Percentiles rank a stretch among this genome's conserved stretches.
Conservation (phyloP, 2,888 invertebrate species). For the Leptopilina drosophilae region DNA sequence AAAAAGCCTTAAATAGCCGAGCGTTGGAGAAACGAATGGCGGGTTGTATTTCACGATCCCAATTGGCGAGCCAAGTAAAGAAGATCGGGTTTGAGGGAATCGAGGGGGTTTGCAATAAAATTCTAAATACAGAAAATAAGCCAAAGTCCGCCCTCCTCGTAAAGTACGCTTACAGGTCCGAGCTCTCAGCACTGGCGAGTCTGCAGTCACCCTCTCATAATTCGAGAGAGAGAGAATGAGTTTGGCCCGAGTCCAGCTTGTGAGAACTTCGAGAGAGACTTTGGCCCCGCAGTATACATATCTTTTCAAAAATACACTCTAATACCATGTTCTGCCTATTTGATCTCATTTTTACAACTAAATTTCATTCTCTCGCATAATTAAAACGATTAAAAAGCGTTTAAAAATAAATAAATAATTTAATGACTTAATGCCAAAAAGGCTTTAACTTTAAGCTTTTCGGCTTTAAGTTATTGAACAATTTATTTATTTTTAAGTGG, state of each 20-base stretch:
- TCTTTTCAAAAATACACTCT: conserved; percentile 6
- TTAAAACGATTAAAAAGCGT: neutral
- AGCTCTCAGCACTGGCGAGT: conserved; percentile 37
- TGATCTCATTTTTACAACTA: conserved; percentile 25
- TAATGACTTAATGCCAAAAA: too few species aligned
- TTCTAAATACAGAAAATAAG: conserved; percentile 51
- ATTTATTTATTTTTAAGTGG: too few species aligned
- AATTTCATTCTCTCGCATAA: neutral
- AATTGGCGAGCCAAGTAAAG: conserved; percentile 38
- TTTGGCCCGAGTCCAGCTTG: conserved; percentile 62
- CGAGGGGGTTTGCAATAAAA: conserved; percentile 35
- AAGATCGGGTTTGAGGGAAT: conserved; percentile 15
- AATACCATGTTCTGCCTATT: conserved; percentile 18
- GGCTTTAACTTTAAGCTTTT: too few species aligned
- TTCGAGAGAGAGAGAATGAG: conserved; percentile 49
- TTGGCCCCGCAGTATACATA: neutral
- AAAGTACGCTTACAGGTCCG: conserved; percentile 49
- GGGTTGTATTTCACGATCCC: conserved; percentile 36
- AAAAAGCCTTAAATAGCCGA: conserved; percentile 39
- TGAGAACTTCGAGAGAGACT: neutral
- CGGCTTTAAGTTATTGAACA: too few species aligned
- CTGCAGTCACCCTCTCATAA: conserved; percentile 42
- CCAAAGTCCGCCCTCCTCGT: conserved; percentile 41
- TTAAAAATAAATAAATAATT: too few species aligned
- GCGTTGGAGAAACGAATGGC: conserved; percentile 35